phyloP scores from a whole-genome alignment of 2,888 invertebrate species.

The Brenthis daphne region DNA sequence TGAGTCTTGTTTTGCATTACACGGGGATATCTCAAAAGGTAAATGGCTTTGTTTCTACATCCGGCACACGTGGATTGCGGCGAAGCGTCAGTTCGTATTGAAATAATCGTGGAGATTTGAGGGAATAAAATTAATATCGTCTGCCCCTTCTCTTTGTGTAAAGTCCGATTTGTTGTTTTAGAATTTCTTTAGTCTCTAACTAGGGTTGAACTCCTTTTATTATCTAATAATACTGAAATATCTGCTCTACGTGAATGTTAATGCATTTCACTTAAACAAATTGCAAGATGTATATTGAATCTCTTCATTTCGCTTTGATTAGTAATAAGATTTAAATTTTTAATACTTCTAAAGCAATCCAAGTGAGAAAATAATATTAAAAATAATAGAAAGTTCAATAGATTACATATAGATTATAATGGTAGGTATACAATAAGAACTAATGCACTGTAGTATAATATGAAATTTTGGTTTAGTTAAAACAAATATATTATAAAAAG shows the following conservation, averaged over 20 bases:
- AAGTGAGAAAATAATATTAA: too few species aligned
- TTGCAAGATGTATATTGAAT: too few species aligned
- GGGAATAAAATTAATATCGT: conserved; percentile 44
- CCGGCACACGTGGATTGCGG: conserved; percentile 72
- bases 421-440: too few species aligned
- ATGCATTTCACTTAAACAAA: too few species aligned
- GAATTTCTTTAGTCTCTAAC: conserved; percentile 24
- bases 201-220: conserved; percentile 5
- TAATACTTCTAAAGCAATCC: too few species aligned
- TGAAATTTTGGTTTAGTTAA: too few species aligned
- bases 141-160: conserved; percentile 40
- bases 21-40: conserved; percentile 67
- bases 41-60: conserved; percentile 67
- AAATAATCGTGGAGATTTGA: conserved; percentile 47
- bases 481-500: too few species aligned
- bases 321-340: too few species aligned
- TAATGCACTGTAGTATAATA: too few species aligned
- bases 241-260: neutral
- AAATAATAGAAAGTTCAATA: too few species aligned
- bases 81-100: conserved; percentile 50
- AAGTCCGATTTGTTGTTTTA: conserved; percentile 27
- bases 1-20: conserved; percentile 61
- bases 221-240: neutral
- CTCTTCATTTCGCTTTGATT: too few species aligned
- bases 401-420: too few species aligned